These are phyloP conservation scores for Hirudinaria manillensis DNA, from an alignment of 2,888 invertebrate genomes.

Conservation along the genomic window DNA sequence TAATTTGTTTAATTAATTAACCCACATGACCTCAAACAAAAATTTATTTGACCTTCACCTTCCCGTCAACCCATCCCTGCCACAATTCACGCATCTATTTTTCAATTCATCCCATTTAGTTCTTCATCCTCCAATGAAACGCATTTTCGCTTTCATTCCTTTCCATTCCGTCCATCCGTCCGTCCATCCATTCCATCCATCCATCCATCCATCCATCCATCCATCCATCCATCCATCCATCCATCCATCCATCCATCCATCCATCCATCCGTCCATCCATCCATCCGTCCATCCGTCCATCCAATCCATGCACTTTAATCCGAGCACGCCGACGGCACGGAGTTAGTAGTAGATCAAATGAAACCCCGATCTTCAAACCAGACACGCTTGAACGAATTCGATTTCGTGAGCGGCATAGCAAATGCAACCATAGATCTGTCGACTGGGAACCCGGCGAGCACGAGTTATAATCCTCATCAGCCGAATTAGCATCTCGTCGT, in stretches of 20 bases:
- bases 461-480: conserved; percentile 18
- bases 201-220: background rate
- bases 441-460: conserved; percentile 1
- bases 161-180: background rate
- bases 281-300: conserved; percentile 8
- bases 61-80: background rate
- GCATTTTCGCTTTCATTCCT: background rate
- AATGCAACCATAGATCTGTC: conserved; percentile 16
- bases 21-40: too few relatives aligned
- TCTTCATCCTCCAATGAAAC: background rate
- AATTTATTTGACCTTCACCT: background rate
- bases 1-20: background rate
- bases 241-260: conserved; percentile 4
- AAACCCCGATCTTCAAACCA: conserved; percentile 17
- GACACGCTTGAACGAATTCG: conserved; percentile 19
- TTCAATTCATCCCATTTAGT: background rate
- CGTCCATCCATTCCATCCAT: background rate
- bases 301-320: conserved; percentile 19
- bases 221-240: conserved; percentile 11
- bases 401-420: conserved; percentile 19
- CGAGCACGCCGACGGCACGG: conserved; percentile 16
- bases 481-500: conserved; percentile 18
- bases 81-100: background rate
- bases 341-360: conserved; percentile 19
- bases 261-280: background rate